Base-by-base conservation (phyloP, 2,888 invertebrate genomes). In the Netelia melanura region DNA sequence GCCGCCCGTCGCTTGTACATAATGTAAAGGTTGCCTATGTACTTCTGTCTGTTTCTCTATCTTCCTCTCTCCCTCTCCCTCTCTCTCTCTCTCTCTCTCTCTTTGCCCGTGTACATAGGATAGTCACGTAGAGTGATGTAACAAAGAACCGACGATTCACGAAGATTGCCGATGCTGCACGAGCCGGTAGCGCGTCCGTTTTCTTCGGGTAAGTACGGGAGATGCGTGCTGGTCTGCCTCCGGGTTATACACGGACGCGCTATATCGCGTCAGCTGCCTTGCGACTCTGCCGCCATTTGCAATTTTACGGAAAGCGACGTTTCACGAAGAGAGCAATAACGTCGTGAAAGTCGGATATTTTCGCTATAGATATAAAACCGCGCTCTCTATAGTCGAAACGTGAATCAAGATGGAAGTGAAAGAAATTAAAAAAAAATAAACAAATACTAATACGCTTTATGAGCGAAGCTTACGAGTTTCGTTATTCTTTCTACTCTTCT, bases 111-210 rank as follows among this genome's bases (percentile, higher is more conserved):
- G 64, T 82, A 86, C 72, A 86, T 81, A 84, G 81, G 71, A 78
- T 71, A 87, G 88, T 74, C 87, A 85, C 88, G 88, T 89, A 86
- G 90, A 90, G 90, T 93, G 93, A 93, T 92, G 93, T 93, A 93
- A 93, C 92, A 91, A 92, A 90, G 91, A 90, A 3, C 58, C 90
- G 90, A 89, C 89, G 89, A 88, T 88, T 87, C 72, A 85, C 93
- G 92, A 90, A 90, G 88, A 89, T 87, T 78, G 72, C 91, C 93
- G 93, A 93, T 48, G 77, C 65, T 21, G 67, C 56, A 52, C 90
- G 92, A 92, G 61, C 43, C 86, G 62, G 74, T 79, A 79, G 79
- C 70, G 71, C 11, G 56, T 71, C 64, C 71, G 65, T 71, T 84
- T 83, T 81, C 83, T 81, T 78, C 82, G 81, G 64, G 64, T 61